Conservation (phyloP, 1,140 invertebrate genomes). For the Teleogryllus occipitalis region DNA sequence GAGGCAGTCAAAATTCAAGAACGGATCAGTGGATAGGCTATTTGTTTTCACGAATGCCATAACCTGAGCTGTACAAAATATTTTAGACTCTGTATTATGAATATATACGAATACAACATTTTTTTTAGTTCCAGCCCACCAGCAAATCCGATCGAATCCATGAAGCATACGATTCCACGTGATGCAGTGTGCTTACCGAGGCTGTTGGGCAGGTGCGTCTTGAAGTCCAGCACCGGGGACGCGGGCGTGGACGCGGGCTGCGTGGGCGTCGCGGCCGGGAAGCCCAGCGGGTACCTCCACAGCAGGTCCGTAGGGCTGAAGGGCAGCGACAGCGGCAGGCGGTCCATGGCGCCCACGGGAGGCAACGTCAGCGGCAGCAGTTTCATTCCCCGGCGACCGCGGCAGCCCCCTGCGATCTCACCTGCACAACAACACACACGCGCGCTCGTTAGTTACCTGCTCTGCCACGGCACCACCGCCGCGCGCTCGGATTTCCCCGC, state of each 20-base stretch:
- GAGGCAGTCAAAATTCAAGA: no score
- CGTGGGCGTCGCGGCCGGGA: conserved; percentile 37
- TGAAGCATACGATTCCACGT: no score
- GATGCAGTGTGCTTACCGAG: conserved; percentile 42
- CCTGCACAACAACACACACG: neutral
- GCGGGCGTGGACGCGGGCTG: conserved; percentile 36
- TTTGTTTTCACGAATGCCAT: no score
- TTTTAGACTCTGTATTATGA: no score
- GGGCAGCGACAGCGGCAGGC: conserved; percentile 52
- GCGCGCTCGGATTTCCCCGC: no score
- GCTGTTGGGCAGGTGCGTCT: conserved; percentile 69
- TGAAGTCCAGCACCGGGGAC: conserved; percentile 70
- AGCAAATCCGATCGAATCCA: no score
- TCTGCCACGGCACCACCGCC: no score
- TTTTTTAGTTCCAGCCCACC: no score
- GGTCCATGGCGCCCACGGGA: conserved; percentile 41
- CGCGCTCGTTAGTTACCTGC: no score
- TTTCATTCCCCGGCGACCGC: conserved; percentile 32
- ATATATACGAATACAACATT: no score
- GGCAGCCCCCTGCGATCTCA: neutral
- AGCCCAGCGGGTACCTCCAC: conserved; percentile 71
- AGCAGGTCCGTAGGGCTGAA: conserved; percentile 67
- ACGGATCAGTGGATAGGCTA: no score
- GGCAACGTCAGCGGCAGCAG: conserved; percentile 36
- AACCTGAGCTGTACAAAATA: no score